Conservation (phyloP, 2,113 vertebrate genomes). For the Tinamus guttatus region DNA sequence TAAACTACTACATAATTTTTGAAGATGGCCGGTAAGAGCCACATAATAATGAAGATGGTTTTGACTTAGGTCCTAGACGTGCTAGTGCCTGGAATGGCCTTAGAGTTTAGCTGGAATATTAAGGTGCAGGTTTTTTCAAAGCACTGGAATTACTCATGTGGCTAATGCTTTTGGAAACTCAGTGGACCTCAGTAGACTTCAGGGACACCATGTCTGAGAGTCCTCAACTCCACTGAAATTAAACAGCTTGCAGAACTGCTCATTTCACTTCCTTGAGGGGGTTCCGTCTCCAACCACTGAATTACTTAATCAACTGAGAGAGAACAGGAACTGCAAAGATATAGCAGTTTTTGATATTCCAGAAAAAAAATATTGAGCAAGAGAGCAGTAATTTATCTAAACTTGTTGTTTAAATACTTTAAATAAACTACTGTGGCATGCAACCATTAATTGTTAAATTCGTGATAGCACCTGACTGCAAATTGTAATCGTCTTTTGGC, state of each 20-base stretch:
- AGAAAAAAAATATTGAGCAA: not conserved
- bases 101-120: fast-evolving
- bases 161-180: not conserved
- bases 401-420: not conserved
- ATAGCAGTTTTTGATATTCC: not conserved
- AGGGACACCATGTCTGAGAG: fast-evolving
- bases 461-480: not conserved
- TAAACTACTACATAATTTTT: not conserved
- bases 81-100: fast-evolving
- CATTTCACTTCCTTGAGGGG: fast-evolving
- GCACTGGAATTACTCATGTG: not conserved
- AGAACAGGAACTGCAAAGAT: not conserved
- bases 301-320: not conserved
- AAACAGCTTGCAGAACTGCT: not conserved
- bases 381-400: not conserved
- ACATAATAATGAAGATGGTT: fast-evolving
- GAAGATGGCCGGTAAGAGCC: slow-evolving; percentile 53
- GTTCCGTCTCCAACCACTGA: not conserved
- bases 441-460: fast-evolving
- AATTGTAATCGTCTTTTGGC: not conserved
- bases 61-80: fast-evolving
- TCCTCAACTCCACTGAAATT: fast-evolving
- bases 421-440: no score
- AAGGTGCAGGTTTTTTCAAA: not conserved
- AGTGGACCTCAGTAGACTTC: no score